Percentiles rank a stretch among this genome's conserved stretches.
These are phyloP conservation scores for Drosophila erecta DNA, from an alignment of 1,140 invertebrate genomes.

Conservation along the genomic window DNA sequence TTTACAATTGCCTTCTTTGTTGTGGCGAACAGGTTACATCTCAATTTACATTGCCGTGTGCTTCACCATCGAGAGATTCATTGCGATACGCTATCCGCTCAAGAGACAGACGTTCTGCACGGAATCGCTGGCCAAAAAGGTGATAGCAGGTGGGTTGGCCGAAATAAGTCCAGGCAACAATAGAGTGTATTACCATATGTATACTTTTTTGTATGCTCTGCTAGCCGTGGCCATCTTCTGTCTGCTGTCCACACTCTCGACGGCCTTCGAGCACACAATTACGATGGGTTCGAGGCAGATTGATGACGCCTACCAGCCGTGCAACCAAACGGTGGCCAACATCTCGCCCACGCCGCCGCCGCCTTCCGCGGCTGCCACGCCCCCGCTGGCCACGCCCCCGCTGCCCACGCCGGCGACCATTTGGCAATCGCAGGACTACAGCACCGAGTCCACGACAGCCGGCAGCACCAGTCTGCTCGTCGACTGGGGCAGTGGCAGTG, in stretches of 20 bases:
- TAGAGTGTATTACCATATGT: too few species aligned
- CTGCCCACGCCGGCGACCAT: slow-evolving; percentile 48
- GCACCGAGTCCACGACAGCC: slow-evolving; percentile 10
- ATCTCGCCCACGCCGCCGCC: slow-evolving; percentile 55
- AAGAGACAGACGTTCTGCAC: slow-evolving; percentile 90
- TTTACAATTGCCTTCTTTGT: slow-evolving; percentile 10
- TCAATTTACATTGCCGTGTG: slow-evolving; percentile 92
- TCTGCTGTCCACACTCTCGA: slow-evolving; percentile 87
- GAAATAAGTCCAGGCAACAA: background rate
- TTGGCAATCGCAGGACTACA: slow-evolving; percentile 7
- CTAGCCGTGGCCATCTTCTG: slow-evolving; percentile 87
- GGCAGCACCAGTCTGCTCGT: slow-evolving; percentile 11
- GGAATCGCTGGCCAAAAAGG: slow-evolving; percentile 86
- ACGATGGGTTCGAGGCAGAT: slow-evolving; percentile 62
- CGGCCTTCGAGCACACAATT: slow-evolving; percentile 88
- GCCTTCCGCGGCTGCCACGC: slow-evolving; percentile 3
- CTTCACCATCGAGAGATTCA: slow-evolving; percentile 92
- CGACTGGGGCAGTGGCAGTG: slow-evolving; percentile 59
- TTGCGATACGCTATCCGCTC: slow-evolving; percentile 91
- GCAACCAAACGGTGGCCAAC: slow-evolving; percentile 76
- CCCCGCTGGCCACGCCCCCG: slow-evolving; percentile 15
- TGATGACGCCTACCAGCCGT: slow-evolving; percentile 74
- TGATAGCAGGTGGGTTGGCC: slow-evolving; percentile 85
- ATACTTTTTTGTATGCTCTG: slow-evolving; percentile 12
- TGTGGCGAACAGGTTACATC: slow-evolving; percentile 86